A percentile compares a stretch with the other conserved stretches of the same genome.
phyloP scores from a whole-genome alignment of 1,140 invertebrate species.

The Sitodiplosis mosellana region DNA sequence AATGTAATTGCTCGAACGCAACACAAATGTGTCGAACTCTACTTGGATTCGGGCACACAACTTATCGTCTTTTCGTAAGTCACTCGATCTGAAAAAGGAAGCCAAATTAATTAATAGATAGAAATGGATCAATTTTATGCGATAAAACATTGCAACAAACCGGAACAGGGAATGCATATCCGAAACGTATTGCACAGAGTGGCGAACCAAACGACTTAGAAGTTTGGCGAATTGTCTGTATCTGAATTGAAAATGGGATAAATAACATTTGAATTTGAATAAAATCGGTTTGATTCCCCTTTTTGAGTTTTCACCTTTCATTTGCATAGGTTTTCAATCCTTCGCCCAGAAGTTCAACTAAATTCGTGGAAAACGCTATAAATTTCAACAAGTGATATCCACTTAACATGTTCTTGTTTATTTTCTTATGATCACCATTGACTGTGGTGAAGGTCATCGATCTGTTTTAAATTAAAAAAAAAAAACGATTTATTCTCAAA shows the following conservation, averaged over 20 bases:
- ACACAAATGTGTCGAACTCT: conserved; percentile 56
- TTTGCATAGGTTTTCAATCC: conserved; percentile 49
- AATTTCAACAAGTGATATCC: conserved; percentile 45
- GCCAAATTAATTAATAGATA: conserved; percentile 1
- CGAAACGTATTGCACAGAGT: conserved; percentile 53
- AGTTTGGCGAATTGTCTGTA: conserved; percentile 54
- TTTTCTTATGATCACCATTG: conserved; percentile 28
- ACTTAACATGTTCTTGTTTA: conserved; percentile 33
- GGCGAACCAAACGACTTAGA: conserved; percentile 46
- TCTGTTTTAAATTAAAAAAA: not conserved
- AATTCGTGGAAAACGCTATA: conserved; percentile 47
- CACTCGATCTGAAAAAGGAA: conserved; percentile 13
- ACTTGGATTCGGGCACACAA: conserved; percentile 41
- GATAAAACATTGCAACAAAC: not conserved
- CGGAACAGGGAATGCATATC: conserved; percentile 49
- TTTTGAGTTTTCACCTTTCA: conserved; percentile 25
- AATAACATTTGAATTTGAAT: too few relatives aligned
- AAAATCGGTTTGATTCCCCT: too few relatives aligned
- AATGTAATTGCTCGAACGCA: conserved; percentile 47
- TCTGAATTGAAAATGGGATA: not conserved
- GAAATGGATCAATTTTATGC: not conserved
- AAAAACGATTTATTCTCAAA: too few relatives aligned
- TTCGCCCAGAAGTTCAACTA: conserved; percentile 41
- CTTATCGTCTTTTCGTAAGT: conserved; percentile 24
- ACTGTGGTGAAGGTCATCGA: not conserved